Evolutionary conservation across 1,140 invertebrate genomes (phyloP).

Genomic region (Euschistus heros): DNA sequence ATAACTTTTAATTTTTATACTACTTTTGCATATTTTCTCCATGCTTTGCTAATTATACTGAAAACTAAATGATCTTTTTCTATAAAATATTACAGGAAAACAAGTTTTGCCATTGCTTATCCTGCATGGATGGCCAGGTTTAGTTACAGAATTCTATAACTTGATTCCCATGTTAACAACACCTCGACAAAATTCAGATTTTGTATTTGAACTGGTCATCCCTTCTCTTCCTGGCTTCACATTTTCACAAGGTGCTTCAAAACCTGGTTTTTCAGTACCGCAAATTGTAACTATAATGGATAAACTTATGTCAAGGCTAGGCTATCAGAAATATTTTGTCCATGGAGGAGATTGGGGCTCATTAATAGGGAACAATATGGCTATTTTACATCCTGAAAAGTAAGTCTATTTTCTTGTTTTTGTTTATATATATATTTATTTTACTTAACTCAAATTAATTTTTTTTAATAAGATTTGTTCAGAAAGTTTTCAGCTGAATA

Average conservation of each 20-base stretch:
- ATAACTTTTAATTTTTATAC: too few species aligned
- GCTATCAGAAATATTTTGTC: constrained; percentile 60
- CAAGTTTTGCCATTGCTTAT: constrained; percentile 50
- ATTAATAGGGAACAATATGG: constrained; percentile 46
- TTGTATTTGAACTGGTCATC: constrained; percentile 67
- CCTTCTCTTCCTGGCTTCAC: constrained; percentile 78
- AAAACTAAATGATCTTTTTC: too few species aligned
- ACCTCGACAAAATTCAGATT: constrained; percentile 43
- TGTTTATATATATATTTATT: constrained; percentile 4
- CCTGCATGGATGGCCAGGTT: constrained; percentile 88
- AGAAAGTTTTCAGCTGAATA: too few species aligned
- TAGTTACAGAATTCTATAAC: constrained; percentile 74
- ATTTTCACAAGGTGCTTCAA: constrained; percentile 57
- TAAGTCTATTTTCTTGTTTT: constrained; percentile 29
- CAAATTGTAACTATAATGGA: constrained; percentile 62
- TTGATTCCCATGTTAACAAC: constrained; percentile 58
- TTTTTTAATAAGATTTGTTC: not conserved
- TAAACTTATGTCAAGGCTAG: constrained; percentile 71
- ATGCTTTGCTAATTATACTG: too few species aligned
- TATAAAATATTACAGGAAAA: constrained; percentile 32
- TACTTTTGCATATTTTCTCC: too few species aligned
- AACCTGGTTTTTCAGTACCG: constrained; percentile 48
- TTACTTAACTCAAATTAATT: not conserved
- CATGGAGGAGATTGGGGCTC: constrained; percentile 83
- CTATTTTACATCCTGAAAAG: constrained; percentile 54